phyloP scores from a whole-genome alignment of 35 echinoderm and acorn worm species.

The Stichopus chloronotus region DNA sequence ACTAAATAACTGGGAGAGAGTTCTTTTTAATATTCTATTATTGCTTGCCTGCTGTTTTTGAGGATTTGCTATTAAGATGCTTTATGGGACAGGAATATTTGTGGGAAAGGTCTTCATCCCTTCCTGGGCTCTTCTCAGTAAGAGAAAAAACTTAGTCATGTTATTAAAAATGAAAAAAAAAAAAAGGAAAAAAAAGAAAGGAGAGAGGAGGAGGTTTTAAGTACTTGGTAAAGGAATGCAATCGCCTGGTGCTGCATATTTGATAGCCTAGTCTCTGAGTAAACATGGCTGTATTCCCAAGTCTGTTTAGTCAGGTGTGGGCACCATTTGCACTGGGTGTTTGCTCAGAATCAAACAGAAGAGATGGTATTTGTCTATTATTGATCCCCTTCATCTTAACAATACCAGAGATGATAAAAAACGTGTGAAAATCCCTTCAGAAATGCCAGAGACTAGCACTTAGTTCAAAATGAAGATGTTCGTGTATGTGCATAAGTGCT shows the following conservation, averaged over 20 bases:
- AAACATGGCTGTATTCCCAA: slow-evolving; percentile 14
- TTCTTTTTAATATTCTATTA: neutral
- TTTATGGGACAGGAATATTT: neutral
- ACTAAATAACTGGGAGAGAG: neutral
- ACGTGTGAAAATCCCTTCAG: slow-evolving; percentile 63
- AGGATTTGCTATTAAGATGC: neutral
- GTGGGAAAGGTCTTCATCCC: neutral
- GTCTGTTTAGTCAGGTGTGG: slow-evolving; percentile 58
- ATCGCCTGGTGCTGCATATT: slow-evolving; percentile 1
- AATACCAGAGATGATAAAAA: slow-evolving; percentile 53
- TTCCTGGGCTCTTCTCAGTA: neutral
- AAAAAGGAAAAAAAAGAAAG: neutral
- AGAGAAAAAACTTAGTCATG: neutral
- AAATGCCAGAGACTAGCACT: slow-evolving; percentile 42
- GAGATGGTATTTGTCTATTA: slow-evolving; percentile 48
- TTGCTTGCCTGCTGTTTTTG: slow-evolving; percentile 17
- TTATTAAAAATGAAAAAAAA: neutral
- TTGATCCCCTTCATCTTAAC: slow-evolving; percentile 54
- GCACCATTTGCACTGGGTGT: slow-evolving; percentile 45
- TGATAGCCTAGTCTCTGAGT: slow-evolving; percentile 14
- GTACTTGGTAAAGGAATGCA: slow-evolving; percentile 35
- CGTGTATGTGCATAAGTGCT: slow-evolving; percentile 42
- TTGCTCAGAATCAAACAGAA: slow-evolving; percentile 54
- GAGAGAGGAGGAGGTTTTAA: neutral
- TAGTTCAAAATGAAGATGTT: slow-evolving; percentile 56